Percentiles rank a stretch among this genome's conserved stretches.
These are phyloP conservation scores for Dyspetes luteomarginatus DNA, from an alignment of 2,888 invertebrate species.

Conservation along the genomic window DNA sequence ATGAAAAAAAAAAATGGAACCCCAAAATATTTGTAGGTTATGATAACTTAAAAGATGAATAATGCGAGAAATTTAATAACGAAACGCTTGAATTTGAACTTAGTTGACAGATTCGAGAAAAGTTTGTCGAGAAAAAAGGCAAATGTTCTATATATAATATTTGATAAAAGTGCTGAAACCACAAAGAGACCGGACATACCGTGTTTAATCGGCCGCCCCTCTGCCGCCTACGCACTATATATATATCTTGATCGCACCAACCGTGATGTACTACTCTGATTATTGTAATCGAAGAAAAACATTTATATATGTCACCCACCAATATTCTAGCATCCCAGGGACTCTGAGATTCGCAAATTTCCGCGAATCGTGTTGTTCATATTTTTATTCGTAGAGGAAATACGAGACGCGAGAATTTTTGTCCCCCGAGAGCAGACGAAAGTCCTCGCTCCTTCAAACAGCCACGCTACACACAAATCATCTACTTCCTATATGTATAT, in stretches of 20 bases:
- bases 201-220: conserved; percentile 21
- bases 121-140: background rate
- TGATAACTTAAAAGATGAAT: background rate
- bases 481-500: background rate
- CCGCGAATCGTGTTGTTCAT: conserved; percentile 41
- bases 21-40: conserved; percentile 48
- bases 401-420: background rate
- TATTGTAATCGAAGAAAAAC: conserved; percentile 14
- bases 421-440: too few relatives aligned
- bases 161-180: conserved; percentile 25
- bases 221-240: conserved; percentile 18
- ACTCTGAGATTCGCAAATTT: conserved; percentile 20
- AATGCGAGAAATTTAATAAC: background rate
- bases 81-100: background rate
- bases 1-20: conserved; percentile 27
- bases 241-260: background rate
- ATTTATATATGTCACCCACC: background rate
- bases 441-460: background rate
- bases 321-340: background rate
- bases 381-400: conserved; percentile 41
- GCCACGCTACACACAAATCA: background rate
- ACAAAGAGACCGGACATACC: conserved; percentile 43
- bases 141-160: background rate
- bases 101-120: background rate
- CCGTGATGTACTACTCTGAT: too few relatives aligned